Conservation (phyloP, 1,140 invertebrate species). For the Rhyacophila brunnea region DNA sequence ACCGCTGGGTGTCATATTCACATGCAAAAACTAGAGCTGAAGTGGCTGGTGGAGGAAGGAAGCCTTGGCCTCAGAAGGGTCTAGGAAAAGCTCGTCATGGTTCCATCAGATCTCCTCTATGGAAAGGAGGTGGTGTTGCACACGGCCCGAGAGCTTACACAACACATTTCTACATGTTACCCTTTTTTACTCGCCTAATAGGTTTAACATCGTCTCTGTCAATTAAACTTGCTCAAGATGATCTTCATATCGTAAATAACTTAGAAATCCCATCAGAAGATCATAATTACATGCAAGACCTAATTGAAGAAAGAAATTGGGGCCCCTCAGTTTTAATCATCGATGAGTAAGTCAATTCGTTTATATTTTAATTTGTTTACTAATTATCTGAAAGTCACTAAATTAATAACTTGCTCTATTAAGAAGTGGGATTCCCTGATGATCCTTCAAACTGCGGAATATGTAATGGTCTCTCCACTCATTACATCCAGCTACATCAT, state of each 20-base stretch:
- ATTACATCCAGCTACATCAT: too few species aligned
- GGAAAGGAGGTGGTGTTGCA: slow-evolving; percentile 72
- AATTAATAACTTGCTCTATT: too few species aligned
- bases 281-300: slow-evolving; percentile 72
- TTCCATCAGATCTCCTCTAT: slow-evolving; percentile 86
- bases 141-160: slow-evolving; percentile 89
- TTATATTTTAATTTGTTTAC: background rate
- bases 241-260: slow-evolving; percentile 87
- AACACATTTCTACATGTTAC: slow-evolving; percentile 91
- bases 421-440: background rate
- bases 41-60: slow-evolving; percentile 80
- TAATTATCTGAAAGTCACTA: background rate
- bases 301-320: slow-evolving; percentile 86
- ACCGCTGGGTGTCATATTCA: slow-evolving; percentile 75
- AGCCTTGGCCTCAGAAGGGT: slow-evolving; percentile 97
- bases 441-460: too few species aligned
- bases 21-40: slow-evolving; percentile 77
- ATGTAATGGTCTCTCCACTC: too few species aligned
- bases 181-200: slow-evolving; percentile 67
- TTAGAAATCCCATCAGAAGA: slow-evolving; percentile 86
- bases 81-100: slow-evolving; percentile 85
- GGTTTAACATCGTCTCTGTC: slow-evolving; percentile 84
- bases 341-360: slow-evolving; percentile 74
- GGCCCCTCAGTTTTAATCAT: slow-evolving; percentile 93
- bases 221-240: slow-evolving; percentile 91